Conservation (phyloP, 2,113 vertebrate genomes). For the Limanda limanda region DNA sequence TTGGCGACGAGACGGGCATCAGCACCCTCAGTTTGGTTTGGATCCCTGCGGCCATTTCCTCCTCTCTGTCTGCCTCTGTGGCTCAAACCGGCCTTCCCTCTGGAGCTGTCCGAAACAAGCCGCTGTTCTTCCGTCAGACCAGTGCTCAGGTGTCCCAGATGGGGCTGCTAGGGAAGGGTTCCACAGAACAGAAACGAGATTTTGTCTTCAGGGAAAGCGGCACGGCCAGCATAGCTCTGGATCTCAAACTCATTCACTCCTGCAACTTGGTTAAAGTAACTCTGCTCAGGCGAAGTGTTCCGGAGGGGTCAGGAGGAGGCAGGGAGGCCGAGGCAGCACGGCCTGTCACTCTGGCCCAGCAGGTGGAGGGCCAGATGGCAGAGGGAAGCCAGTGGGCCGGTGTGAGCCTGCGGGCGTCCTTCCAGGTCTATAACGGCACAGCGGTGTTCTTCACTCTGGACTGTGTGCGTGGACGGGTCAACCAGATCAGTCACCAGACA, state of each 20-base stretch:
- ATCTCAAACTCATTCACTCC: conserved; percentile 90
- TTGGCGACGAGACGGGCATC: conserved; percentile 86
- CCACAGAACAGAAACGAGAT: conserved; percentile 78
- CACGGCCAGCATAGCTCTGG: conserved; percentile 84
- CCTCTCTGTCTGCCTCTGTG: conserved; percentile 83
- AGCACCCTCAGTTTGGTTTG: conserved; percentile 88
- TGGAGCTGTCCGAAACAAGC: conserved; percentile 88
- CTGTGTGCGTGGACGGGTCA: conserved; percentile 88
- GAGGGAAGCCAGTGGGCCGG: conserved; percentile 88
- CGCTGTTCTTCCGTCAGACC: conserved; percentile 85
- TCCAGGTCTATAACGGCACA: conserved; percentile 86
- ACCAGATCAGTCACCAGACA: conserved; percentile 85
- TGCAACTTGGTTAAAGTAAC: conserved; percentile 87
- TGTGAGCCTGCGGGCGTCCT: conserved; percentile 84
- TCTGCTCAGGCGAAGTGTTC: conserved; percentile 75
- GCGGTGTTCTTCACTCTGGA: conserved; percentile 84
- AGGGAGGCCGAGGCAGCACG: conserved; percentile 40
- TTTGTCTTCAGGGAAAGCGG: conserved; percentile 87
- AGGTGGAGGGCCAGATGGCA: conserved; percentile 88
- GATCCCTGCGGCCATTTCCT: conserved; percentile 86
- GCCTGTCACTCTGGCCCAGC: conserved; percentile 81
- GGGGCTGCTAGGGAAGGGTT: conserved; percentile 79
- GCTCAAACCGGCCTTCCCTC: conserved; percentile 81
- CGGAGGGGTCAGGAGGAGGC: conserved; percentile 20
- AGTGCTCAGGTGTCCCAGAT: conserved; percentile 75